Evolutionary conservation across 2,113 vertebrate genomes (phyloP).

Genomic region (Craseonycteris thonglongyai): DNA sequence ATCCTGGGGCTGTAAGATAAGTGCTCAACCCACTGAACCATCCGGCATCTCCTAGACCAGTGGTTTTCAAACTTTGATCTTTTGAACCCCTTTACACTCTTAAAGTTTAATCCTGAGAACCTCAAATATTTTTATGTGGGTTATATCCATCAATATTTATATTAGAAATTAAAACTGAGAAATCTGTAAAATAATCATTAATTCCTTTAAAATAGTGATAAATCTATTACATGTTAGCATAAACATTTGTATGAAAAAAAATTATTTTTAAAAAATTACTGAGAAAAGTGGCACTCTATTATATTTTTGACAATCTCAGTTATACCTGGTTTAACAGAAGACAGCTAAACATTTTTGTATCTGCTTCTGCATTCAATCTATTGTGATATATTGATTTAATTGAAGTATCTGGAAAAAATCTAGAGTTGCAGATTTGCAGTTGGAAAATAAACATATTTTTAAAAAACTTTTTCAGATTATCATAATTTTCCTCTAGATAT

Average conservation of each 20-base stretch:
- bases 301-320: not conserved
- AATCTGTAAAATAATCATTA: not conserved
- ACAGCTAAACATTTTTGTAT: not conserved
- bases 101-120: not conserved
- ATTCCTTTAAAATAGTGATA: not conserved
- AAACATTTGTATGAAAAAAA: constrained; percentile 8
- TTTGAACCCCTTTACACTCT: not conserved
- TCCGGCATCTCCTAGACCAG: too few species aligned
- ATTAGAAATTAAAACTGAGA: constrained; percentile 6
- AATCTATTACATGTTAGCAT: not conserved
- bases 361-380: not conserved
- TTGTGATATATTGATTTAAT: not conserved
- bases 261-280: not conserved
- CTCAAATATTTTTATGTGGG: not conserved
- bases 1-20: too few species aligned
- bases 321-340: not conserved
- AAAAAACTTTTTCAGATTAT: not conserved
- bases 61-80: not conserved
- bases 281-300: not conserved
- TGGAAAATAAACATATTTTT: not conserved
- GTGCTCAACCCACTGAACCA: too few species aligned
- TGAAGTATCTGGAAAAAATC: not conserved
- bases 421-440: not conserved
- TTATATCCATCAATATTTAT: not conserved
- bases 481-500: not conserved